Conservation (phyloP, 2,888 invertebrate genomes). For the Clistopyga incitator region DNA sequence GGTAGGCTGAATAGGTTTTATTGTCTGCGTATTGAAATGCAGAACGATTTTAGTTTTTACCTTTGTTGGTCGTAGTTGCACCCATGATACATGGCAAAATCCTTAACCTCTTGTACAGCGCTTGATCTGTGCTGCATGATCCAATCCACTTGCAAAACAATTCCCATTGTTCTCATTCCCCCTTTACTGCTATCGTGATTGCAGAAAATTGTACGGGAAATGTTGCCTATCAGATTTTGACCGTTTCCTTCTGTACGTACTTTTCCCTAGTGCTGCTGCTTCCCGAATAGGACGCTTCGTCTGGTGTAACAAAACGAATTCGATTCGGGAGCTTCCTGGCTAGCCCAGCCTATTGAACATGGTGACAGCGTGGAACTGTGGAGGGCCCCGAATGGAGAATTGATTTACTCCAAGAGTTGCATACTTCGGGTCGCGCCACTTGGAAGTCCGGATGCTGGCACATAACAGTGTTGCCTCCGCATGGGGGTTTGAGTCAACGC, state of each 20-base stretch:
- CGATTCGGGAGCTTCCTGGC: slow-evolving; percentile 63
- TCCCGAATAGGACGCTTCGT: slow-evolving; percentile 23
- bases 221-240: background rate
- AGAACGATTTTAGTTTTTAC: background rate
- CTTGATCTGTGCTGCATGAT: background rate
- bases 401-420: slow-evolving; percentile 73
- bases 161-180: background rate
- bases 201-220: background rate
- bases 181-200: background rate
- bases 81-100: background rate
- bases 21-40: slow-evolving; percentile 8
- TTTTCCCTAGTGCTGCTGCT: background rate
- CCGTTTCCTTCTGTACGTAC: background rate
- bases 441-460: slow-evolving; percentile 33
- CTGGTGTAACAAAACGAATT: slow-evolving; percentile 67
- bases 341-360: background rate
- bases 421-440: slow-evolving; percentile 65
- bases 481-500: slow-evolving; percentile 21
- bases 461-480: background rate
- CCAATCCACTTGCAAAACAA: background rate
- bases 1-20: slow-evolving; percentile 15
- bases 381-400: slow-evolving; percentile 69
- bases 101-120: no score
- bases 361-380: slow-evolving; percentile 12
- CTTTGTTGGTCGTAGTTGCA: background rate